phyloP scores from a whole-genome alignment of 2,888 invertebrate genomes.

The Troides helena region DNA sequence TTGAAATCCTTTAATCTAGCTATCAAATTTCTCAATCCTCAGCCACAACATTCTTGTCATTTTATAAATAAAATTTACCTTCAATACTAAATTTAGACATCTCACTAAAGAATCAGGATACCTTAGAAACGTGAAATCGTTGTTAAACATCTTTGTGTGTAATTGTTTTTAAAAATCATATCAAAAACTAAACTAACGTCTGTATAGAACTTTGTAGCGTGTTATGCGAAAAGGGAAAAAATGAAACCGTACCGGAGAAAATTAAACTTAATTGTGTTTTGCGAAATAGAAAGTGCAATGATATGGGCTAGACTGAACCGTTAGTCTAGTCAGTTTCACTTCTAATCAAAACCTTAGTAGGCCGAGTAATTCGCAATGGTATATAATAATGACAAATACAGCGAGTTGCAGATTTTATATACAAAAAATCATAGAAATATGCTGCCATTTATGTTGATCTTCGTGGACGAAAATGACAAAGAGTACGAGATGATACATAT shows the following conservation, averaged over 20 bases:
- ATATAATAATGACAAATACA: not conserved
- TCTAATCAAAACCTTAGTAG: conserved; percentile 9
- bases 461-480: no score
- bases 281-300: conserved; percentile 28
- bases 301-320: conserved; percentile 13
- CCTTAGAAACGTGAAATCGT: no score
- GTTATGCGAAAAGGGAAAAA: conserved; percentile 11
- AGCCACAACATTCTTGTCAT: no score
- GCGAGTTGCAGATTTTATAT: no score
- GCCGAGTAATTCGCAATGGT: not conserved
- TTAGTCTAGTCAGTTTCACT: conserved; percentile 16
- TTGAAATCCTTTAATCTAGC: no score
- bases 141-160: no score
- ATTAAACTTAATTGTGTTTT: conserved; percentile 27
- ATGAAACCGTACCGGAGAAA: conserved; percentile 20
- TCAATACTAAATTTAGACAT: no score
- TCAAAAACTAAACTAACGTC: not conserved
- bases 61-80: no score
- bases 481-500: no score
- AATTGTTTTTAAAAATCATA: no score
- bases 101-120: no score
- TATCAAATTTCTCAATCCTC: no score
- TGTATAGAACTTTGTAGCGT: conserved; percentile 4
- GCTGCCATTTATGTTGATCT: not conserved
- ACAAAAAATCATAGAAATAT: not conserved